Base-by-base conservation (phyloP, 2,113 vertebrate genomes). In the Colaptes auratus region DNA sequence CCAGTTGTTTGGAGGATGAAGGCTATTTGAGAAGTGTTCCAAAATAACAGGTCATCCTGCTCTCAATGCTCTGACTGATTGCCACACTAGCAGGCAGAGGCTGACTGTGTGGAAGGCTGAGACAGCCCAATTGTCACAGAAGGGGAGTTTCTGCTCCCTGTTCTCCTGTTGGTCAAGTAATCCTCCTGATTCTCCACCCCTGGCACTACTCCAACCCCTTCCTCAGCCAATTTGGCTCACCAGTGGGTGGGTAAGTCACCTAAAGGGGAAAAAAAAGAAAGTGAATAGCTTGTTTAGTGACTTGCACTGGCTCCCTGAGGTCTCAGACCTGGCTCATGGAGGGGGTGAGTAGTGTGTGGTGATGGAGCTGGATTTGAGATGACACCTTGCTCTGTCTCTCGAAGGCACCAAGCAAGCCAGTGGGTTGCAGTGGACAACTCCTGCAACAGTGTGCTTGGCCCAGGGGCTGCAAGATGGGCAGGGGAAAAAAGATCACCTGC, bases 1-100 rank as follows among this genome's bases (percentile, higher is more conserved):
- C 48, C 5, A 4, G 42, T 46, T 18, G 2, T 82, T 79, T 76
- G 74, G 75, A 82, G 55, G 78, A 91, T 87, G 71, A 92, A 61
- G 44, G 59, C 36, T 89, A n/a, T 84, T 24, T 92, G 78, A 65
- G 74, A 58, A 91, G 74, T 17, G 63, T 85, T 92, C 81, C 84
- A 82, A 89, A 89, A 50, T 69, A 85, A 79, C 64, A 88, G 88
- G 75, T 94, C 87, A 87, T 82, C 78, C 66, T 92, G 81, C 74
- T 92, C 61, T 72, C 50, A 61, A 28, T 0, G 3, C 86, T 78
- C 56, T 60, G 27, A 17, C 13, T 0, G 3, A 89, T 93, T 92
- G 66, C 87, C 77, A 78, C 85, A 66, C 60, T 18, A 20, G 39
- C 83, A 82, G 36, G 28, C 39, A 33, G 39, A 74, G 70, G 5